Percentiles rank a stretch among this genome's conserved stretches.
Evolutionary conservation across 2,113 vertebrate genomes (phyloP).

Genomic region (Callithrix jacchus): DNA sequence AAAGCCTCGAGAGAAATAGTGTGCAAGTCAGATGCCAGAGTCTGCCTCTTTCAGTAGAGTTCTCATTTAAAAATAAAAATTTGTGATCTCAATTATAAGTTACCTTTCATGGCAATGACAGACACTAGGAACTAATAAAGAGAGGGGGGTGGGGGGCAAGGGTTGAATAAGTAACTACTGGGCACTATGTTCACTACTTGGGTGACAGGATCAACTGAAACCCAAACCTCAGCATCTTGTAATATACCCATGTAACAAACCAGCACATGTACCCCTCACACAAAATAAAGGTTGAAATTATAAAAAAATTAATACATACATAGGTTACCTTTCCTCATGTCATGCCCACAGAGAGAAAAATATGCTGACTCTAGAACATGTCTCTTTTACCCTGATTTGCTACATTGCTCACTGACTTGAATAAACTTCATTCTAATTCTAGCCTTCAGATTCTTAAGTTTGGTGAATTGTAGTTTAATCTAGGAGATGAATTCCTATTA

Average conservation of each 20-base stretch:
- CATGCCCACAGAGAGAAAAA: not conserved
- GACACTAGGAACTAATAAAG: no score
- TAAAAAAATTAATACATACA: no score
- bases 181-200: no score
- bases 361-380: not conserved
- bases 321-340: not conserved
- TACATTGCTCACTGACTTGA: not conserved
- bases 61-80: constrained; percentile 24
- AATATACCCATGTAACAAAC: no score
- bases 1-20: not conserved
- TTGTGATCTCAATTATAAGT: not conserved
- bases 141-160: no score
- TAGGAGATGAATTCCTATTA: not conserved
- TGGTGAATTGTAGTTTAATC: not conserved
- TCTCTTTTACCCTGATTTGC: not conserved
- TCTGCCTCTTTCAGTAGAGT: not conserved
- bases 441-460: not conserved
- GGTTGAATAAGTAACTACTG: no score
- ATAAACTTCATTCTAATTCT: constrained; percentile 19
- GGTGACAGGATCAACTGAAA: no score
- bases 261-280: no score
- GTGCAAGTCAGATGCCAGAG: not conserved
- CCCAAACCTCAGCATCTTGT: no score
- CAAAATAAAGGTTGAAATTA: no score
- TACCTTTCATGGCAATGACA: not conserved